A percentile compares a stretch with the other conserved stretches of the same genome.
These are phyloP conservation scores for Pelodiscus sinensis DNA, from an alignment of 2,113 vertebrate genomes.

Conservation along the genomic window DNA sequence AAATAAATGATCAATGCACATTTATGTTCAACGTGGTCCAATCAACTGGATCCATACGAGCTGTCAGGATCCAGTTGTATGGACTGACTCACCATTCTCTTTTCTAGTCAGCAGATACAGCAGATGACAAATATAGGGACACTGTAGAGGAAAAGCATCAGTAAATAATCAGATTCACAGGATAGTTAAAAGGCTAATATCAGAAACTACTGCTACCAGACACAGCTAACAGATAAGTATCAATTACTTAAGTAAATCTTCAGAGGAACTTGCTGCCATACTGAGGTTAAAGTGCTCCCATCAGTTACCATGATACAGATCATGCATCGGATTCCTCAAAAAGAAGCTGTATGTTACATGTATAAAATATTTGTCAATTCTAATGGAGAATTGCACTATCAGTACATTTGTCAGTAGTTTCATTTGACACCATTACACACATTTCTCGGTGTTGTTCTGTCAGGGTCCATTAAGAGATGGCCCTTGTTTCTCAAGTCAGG, in stretches of 20 bases:
- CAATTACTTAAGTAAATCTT: background rate
- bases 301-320: background rate
- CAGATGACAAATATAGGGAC: constrained; percentile 89
- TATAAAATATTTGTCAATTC: background rate
- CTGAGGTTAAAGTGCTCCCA: background rate
- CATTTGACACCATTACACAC: background rate
- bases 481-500: background rate
- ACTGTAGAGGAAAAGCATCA: constrained; percentile 81
- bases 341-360: background rate
- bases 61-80: background rate
- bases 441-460: background rate
- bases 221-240: background rate
- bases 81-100: constrained; percentile 86
- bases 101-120: constrained; percentile 91
- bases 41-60: background rate
- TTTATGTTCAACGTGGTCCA: background rate
- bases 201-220: background rate
- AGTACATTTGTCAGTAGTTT: background rate
- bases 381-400: background rate
- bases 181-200: background rate
- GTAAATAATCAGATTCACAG: background rate
- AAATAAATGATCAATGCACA: background rate
- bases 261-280: background rate
- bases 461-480: background rate
- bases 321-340: background rate